Conservation (phyloP, 30 jellyfish, hydroid and myxozoan species). For the Hydractinia symbiolongicarpus region DNA sequence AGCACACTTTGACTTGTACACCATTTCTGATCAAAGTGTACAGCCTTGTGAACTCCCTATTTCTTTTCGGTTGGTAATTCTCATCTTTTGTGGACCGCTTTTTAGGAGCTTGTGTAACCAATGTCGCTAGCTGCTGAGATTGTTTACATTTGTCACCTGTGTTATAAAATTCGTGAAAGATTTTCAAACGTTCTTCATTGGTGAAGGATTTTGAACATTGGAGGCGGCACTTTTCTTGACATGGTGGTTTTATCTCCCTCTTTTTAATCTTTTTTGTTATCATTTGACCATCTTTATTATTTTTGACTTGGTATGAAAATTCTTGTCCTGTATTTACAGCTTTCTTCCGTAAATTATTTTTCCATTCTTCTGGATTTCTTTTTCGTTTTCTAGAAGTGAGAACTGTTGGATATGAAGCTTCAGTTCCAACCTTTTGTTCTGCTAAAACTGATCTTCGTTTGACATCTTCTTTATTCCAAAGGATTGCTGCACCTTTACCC, state of each 20-base stretch:
- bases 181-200: not conserved
- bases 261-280: no score
- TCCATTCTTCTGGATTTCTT: conserved; percentile 15
- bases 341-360: not conserved
- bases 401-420: conserved; percentile 9
- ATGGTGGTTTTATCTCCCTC: conserved; percentile 12
- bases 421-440: conserved; percentile 1
- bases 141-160: not conserved
- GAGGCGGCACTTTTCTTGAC: not conserved
- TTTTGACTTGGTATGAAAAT: not conserved
- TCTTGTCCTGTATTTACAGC: conserved; percentile 12
- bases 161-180: not conserved
- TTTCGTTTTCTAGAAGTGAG: conserved; percentile 9
- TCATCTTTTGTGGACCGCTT: not conserved
- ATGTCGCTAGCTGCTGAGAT: not conserved
- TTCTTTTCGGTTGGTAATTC: not conserved
- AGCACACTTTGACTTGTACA: conserved; percentile 5
- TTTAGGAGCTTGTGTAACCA: not conserved
- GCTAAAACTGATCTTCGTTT: not conserved
- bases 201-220: not conserved
- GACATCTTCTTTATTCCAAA: not conserved
- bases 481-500: conserved; percentile 14
- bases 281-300: not conserved
- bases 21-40: no score
- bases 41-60: not conserved